phyloP scores from a whole-genome alignment of 2,113 vertebrate species.

The Prunella fulvescens region DNA sequence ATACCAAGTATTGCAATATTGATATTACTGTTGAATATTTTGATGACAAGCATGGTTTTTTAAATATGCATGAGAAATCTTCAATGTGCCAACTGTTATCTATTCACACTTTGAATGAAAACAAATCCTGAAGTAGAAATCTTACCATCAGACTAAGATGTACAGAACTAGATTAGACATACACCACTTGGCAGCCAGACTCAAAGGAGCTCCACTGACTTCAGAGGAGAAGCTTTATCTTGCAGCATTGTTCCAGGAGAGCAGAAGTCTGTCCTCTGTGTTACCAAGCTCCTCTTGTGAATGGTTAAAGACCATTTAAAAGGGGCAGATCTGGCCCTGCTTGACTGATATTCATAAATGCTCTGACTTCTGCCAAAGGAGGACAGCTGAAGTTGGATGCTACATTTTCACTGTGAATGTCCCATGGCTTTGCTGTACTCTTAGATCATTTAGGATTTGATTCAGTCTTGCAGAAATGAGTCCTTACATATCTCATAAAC shows the following conservation, averaged over 20 bases:
- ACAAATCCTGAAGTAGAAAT: neutral
- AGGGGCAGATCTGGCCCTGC: neutral
- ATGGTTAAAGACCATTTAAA: neutral
- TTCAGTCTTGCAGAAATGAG: neutral
- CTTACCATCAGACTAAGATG: neutral
- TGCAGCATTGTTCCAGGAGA: neutral
- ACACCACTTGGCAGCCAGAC: neutral
- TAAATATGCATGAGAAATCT: neutral
- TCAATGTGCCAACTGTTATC: neutral
- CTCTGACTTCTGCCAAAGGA: neutral
- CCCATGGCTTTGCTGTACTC: neutral
- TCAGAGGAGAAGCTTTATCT: neutral
- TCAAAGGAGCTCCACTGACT: neutral
- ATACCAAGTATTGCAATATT: neutral
- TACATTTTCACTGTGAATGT: neutral
- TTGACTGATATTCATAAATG: neutral
- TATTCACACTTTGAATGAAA: neutral
- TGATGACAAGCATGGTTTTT: neutral
- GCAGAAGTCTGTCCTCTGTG: neutral
- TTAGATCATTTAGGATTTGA: neutral
- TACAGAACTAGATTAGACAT: neutral
- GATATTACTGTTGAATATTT: neutral
- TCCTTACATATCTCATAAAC: neutral
- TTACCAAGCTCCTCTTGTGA: neutral
- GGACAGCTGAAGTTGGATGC: neutral